Percentiles rank a stretch among this genome's conserved stretches.
These are phyloP conservation scores for Panonychus citri DNA, from an alignment of 1,140 invertebrate genomes.

Conservation along the genomic window DNA sequence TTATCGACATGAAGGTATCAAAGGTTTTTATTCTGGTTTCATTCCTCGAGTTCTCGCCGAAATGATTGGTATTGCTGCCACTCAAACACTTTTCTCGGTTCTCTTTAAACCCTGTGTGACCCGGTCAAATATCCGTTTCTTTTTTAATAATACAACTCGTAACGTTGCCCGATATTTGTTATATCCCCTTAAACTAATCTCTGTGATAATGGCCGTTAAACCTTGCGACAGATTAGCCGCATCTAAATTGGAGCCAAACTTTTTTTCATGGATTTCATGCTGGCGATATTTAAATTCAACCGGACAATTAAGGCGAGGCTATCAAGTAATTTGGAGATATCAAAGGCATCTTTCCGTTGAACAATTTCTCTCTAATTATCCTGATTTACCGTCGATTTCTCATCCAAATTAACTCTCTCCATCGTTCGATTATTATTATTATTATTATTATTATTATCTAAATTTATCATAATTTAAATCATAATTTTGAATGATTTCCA, in stretches of 20 bases:
- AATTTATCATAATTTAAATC: too few relatives aligned
- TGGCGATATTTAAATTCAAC: constrained; percentile 37
- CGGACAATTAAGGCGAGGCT: constrained; percentile 10
- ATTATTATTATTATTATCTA: too few relatives aligned
- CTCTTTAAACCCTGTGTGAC: background rate
- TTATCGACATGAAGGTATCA: constrained; percentile 2
- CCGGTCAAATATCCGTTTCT: background rate
- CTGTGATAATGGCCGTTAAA: constrained; percentile 59
- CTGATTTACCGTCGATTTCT: too few relatives aligned
- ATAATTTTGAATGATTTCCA: too few relatives aligned
- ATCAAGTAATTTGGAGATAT: constrained; percentile 9
- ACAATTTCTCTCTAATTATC: too few relatives aligned
- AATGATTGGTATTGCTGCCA: background rate
- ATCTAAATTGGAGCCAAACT: constrained; percentile 35
- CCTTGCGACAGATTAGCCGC: constrained; percentile 19
- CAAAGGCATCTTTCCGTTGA: background rate
- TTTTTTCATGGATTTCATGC: constrained; percentile 45
- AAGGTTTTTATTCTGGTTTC: constrained; percentile 9
- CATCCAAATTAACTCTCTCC: too few relatives aligned
- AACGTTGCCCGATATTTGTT: constrained; percentile 29
- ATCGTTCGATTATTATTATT: too few relatives aligned
- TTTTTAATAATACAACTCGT: background rate
- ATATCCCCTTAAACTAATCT: constrained; percentile 68
- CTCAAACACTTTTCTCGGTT: constrained; percentile 1
- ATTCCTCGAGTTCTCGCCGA: constrained; percentile 6